Evolutionary conservation across 2,113 vertebrate genomes (phyloP).

Genomic region (Epinephelus fuscoguttatus): DNA sequence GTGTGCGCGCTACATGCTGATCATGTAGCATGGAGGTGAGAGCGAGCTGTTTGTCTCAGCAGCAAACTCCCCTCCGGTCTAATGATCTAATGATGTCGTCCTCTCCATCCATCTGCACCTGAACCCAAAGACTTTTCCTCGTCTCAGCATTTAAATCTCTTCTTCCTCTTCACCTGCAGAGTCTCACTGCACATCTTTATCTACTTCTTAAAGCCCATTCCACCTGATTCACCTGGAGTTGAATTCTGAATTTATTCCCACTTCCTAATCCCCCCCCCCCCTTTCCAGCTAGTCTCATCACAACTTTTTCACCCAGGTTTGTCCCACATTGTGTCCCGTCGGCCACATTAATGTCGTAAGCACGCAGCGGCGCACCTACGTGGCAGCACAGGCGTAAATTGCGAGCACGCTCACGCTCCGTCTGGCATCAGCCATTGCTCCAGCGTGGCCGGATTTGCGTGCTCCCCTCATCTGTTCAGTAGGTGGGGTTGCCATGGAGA

Average conservation of each 20-base stretch:
- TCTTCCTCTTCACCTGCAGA: neutral
- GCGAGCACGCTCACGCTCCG: conserved; percentile 72
- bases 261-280: too few species aligned
- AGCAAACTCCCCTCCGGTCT: conserved; percentile 28
- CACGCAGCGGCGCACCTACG: conserved; percentile 45
- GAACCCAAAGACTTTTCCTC: neutral
- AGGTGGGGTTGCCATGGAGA: conserved; percentile 81
- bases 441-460: conserved; percentile 84
- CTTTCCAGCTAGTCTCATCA: neutral
- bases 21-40: conserved; percentile 46
- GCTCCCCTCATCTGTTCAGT: conserved; percentile 69
- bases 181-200: neutral
- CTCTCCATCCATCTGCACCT: conserved; percentile 22
- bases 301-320: conserved; percentile 49
- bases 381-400: conserved; percentile 44
- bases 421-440: conserved; percentile 82
- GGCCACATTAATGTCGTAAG: conserved; percentile 13
- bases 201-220: neutral
- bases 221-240: neutral
- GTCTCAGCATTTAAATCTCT: conserved; percentile 6
- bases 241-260: neutral
- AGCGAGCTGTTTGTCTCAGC: conserved; percentile 55
- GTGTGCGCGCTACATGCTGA: conserved; percentile 37
- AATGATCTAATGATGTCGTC: conserved; percentile 33
- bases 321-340: conserved; percentile 58